Base-by-base conservation (phyloP, 2,888 invertebrate species). In the Isotomurus palustris region DNA sequence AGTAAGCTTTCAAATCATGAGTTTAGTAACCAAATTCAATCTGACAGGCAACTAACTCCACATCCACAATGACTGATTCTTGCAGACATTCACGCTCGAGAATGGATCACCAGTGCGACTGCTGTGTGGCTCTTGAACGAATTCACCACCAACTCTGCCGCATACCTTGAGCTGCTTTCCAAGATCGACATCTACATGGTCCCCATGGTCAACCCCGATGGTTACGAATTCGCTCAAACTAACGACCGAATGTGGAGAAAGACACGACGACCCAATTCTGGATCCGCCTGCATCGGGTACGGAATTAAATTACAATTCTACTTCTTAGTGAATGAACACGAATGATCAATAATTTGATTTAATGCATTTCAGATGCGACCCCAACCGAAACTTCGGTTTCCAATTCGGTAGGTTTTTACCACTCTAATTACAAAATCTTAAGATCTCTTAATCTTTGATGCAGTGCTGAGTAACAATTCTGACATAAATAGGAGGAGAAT, bases 81-180 rank as follows among this genome's bases (percentile, higher is more conserved):
- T 48, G 28, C 53, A 53, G 72, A 72, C 8, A 76, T 76, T 14
- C 77, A 77, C 63, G 76, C 76, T 12, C 64, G 93, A 22, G 94
- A 95, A 78, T 95, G 89, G 89, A 86, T 89, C 67, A 81, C 86
- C 1, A 84, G 87, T 0, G 87, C 89, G 0, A 83, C 85, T 1
- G 83, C 85, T 38, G 83, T 85, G 24, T 87, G 84, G 82, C 82
- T 85, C 70, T 75, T 86, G 59, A 82, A 82, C 63, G 81, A 85
- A 53, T 74, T 87, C 27, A 79, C 85, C 14, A 83, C 74, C 57
- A 75, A 66, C 65, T 52, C 61, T 59, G 69, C 72, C 24, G 56
- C 71, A 8, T 80, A 87, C 0, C 77, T 80, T 0, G 79, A 79
- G 35, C 64, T 77, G 36, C 67, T 78, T 32, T 72, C 75, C 44